Evolutionary conservation across 2,797 vertebrate genomes (phyloP).

Genomic region (Naso thynnoides): DNA sequence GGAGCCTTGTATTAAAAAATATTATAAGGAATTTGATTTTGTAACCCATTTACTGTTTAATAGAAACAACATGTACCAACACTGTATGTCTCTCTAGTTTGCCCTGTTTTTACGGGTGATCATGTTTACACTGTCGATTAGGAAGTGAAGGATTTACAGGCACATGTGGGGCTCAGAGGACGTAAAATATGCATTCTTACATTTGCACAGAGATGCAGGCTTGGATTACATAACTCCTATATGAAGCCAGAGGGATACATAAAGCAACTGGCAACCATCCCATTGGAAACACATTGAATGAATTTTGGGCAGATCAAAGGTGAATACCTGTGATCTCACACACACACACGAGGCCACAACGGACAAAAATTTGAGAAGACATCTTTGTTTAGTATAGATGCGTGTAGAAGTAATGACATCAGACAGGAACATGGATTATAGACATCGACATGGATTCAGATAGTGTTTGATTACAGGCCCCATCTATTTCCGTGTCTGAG

Average conservation of each 20-base stretch:
- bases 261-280: slow-evolving; percentile 58
- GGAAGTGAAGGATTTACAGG: slow-evolving; percentile 66
- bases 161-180: slow-evolving; percentile 48
- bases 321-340: slow-evolving; percentile 27
- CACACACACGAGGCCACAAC: background rate
- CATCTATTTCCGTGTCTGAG: slow-evolving; percentile 26
- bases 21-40: background rate
- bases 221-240: slow-evolving; percentile 63
- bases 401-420: slow-evolving; percentile 18
- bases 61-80: slow-evolving; percentile 6
- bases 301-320: slow-evolving; percentile 17
- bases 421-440: slow-evolving; percentile 17
- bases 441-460: slow-evolving; percentile 14
- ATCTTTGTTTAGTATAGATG: slow-evolving; percentile 13
- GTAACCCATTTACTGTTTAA: background rate
- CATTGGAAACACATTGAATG: slow-evolving; percentile 44
- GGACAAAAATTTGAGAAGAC: slow-evolving; percentile 8
- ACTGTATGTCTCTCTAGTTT: slow-evolving; percentile 5
- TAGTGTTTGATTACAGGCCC: slow-evolving; percentile 25
- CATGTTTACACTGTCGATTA: slow-evolving; percentile 48
- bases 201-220: slow-evolving; percentile 55
- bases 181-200: slow-evolving; percentile 62
- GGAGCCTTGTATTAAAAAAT: slow-evolving; percentile 5
- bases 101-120: slow-evolving; percentile 21
- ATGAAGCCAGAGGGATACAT: slow-evolving; percentile 64